Percentiles rank a stretch among this genome's conserved stretches.
These are phyloP conservation scores for Perodicticus potto DNA, from an alignment of 2,797 vertebrate species.

Conservation along the genomic window DNA sequence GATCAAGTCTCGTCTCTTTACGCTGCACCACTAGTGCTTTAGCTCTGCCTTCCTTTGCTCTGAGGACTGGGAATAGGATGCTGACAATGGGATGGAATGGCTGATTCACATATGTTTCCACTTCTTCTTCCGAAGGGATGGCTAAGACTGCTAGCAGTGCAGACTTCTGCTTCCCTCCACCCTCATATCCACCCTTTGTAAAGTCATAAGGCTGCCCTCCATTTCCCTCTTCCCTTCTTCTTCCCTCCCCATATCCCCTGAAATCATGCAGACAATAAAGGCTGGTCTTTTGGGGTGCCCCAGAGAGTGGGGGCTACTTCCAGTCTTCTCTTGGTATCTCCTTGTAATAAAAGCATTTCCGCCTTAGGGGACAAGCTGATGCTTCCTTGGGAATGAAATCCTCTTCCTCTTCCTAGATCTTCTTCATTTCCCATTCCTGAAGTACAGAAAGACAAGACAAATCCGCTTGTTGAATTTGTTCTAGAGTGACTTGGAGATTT, in stretches of 20 bases:
- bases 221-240: conserved; percentile 61
- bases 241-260: conserved; percentile 57
- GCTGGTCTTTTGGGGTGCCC: conserved; percentile 56
- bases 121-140: conserved; percentile 60
- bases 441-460: conserved; percentile 75
- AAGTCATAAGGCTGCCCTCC: conserved; percentile 40
- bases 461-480: neutral
- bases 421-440: conserved; percentile 98
- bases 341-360: conserved; percentile 73
- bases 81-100: conserved; percentile 39
- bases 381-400: conserved; percentile 60
- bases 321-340: conserved; percentile 52
- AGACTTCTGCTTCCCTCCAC: conserved; percentile 3
- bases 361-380: neutral
- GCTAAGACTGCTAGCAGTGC: conserved; percentile 30
- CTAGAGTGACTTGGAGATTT: neutral
- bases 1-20: neutral
- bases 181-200: conserved; percentile 56
- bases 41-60: neutral
- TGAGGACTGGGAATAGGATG: neutral
- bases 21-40: neutral
- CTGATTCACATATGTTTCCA: conserved; percentile 52
- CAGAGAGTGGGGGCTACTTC: conserved; percentile 4
- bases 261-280: conserved; percentile 62
- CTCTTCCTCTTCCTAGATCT: conserved; percentile 88